Percentiles rank a stretch among this genome's conserved stretches.
phyloP scores from a whole-genome alignment of 2,797 vertebrate genomes.

The Tinamus major region DNA sequence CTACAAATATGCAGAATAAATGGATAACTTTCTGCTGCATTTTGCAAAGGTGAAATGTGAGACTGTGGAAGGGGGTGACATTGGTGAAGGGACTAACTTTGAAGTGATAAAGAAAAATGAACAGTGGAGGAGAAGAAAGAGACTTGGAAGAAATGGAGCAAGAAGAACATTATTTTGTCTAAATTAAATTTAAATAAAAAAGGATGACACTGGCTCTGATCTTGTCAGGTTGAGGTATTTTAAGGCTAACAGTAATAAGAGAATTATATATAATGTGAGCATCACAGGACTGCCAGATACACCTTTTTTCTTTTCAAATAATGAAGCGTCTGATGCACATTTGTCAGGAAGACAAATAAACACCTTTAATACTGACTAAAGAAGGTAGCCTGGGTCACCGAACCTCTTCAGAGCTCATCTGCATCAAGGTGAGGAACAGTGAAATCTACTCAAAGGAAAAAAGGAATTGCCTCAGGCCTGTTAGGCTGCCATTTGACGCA shows the following conservation, averaged over 20 bases:
- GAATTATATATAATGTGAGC: slow-evolving; percentile 58
- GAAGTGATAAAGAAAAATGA: slow-evolving; percentile 72
- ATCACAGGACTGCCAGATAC: slow-evolving; percentile 1
- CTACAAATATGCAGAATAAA: slow-evolving; percentile 22
- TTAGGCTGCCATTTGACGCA: background rate
- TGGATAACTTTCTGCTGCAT: background rate
- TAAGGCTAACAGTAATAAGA: slow-evolving; percentile 53
- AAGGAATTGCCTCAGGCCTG: background rate
- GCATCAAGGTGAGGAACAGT: background rate
- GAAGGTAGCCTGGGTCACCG: background rate
- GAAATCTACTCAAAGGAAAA: background rate
- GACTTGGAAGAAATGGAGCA: slow-evolving; percentile 78
- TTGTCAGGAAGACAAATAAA: slow-evolving; percentile 61
- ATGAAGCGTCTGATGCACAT: slow-evolving; percentile 30
- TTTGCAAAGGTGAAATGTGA: slow-evolving; percentile 50
- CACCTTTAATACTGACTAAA: slow-evolving; percentile 7
- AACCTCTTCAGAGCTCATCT: background rate
- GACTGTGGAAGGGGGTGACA: slow-evolving; percentile 43
- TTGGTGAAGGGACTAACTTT: slow-evolving; percentile 56
- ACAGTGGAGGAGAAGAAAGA: slow-evolving; percentile 51
- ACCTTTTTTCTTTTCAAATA: slow-evolving; percentile 37
- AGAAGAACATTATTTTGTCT: slow-evolving; percentile 76
- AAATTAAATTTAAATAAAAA: slow-evolving; percentile 81
- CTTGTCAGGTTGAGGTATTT: slow-evolving; percentile 68
- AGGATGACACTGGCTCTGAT: slow-evolving; percentile 69